Evolutionary conservation across 30 jellyfish, hydroid and myxozoan genomes (phyloP).

Genomic region (Catostylus mosaicus): DNA sequence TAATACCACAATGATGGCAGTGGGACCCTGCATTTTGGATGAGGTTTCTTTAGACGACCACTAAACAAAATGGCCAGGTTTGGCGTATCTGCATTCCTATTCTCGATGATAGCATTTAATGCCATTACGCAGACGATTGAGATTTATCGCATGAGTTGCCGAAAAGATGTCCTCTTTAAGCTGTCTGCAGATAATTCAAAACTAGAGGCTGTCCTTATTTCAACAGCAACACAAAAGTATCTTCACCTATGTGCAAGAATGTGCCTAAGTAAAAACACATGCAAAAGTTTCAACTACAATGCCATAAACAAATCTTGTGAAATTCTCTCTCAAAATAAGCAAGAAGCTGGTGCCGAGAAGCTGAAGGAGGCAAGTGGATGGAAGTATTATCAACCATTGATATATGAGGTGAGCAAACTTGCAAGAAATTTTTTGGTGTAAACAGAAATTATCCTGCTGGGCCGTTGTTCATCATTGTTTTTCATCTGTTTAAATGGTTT

Average conservation of each 20-base stretch:
- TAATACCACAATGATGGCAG: too few species aligned
- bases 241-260: slow-evolving; percentile 3
- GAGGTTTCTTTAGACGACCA: too few species aligned
- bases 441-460: too few species aligned
- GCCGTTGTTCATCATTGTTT: too few species aligned
- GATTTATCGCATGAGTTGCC: slow-evolving; percentile 11
- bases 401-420: slow-evolving; percentile 13
- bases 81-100: not conserved
- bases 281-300: slow-evolving; percentile 31
- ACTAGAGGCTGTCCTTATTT: not conserved
- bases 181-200: not conserved
- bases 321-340: not conserved
- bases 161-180: slow-evolving; percentile 15
- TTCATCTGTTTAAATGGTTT: too few species aligned
- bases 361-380: slow-evolving; percentile 1
- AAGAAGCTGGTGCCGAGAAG: not conserved
- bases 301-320: not conserved
- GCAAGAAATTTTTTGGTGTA: too few species aligned
- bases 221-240: not conserved
- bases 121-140: not conserved
- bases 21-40: too few species aligned
- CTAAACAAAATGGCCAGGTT: too few species aligned
- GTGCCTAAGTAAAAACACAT: not conserved
- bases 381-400: slow-evolving; percentile 12
- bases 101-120: not conserved